Conservation (phyloP, 30 jellyfish, hydroid and myxozoan species). For the Morbakka virulenta region DNA sequence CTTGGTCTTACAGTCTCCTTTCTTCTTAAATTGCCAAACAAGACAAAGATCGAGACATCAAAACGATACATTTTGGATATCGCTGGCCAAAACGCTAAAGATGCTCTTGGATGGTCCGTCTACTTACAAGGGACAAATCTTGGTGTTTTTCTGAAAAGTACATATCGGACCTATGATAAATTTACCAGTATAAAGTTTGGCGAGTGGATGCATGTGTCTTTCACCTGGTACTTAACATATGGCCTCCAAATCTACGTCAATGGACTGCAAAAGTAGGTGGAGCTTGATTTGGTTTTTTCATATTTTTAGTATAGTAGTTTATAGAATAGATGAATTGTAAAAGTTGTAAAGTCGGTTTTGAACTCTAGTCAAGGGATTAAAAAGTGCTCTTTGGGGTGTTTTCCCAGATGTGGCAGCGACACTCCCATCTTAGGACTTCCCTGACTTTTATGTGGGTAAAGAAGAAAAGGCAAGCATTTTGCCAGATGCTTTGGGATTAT, state of each 20-base stretch:
- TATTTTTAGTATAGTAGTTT: too few species aligned
- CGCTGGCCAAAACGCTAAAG: constrained; percentile 52
- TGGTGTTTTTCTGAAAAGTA: constrained; percentile 37
- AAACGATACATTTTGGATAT: constrained; percentile 54
- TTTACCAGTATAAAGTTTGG: constrained; percentile 6
- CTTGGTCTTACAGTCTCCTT: constrained; percentile 81
- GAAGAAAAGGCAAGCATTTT: too few species aligned
- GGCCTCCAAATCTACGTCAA: constrained; percentile 62
- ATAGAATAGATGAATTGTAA: too few species aligned
- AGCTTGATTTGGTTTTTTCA: neutral
- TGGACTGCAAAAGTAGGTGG: constrained; percentile 61
- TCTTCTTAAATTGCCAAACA: constrained; percentile 29
- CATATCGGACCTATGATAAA: constrained; percentile 25
- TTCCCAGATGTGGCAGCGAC: too few species aligned
- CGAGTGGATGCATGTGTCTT: constrained; percentile 67
- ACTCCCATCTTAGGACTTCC: too few species aligned
- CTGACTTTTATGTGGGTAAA: too few species aligned
- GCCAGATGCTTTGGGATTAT: too few species aligned
- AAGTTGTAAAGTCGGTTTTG: too few species aligned
- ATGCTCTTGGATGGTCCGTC: constrained; percentile 51
- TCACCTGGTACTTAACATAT: constrained; percentile 61
- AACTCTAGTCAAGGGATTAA: too few species aligned
- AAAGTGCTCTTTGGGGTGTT: too few species aligned
- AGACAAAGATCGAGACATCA: constrained; percentile 2
- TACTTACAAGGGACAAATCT: constrained; percentile 31